phyloP scores from a whole-genome alignment of 2,888 invertebrate genomes.

The Incurvaria masculella region DNA sequence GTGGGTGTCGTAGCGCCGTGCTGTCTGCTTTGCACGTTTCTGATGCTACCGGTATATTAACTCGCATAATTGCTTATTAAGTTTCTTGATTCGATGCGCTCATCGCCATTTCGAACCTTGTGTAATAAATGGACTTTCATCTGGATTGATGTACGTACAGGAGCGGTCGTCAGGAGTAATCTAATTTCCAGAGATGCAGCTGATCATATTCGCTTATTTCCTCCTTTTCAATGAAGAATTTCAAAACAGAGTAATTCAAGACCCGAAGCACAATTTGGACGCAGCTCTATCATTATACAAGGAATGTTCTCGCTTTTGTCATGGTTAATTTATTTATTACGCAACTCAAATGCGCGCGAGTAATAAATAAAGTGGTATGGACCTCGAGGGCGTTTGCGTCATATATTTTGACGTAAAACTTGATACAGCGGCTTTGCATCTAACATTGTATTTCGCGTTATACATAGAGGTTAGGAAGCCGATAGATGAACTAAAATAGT shows the following conservation, averaged over 20 bases:
- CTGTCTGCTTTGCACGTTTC: not conserved
- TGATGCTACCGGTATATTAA: too few species aligned
- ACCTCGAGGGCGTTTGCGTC: not conserved
- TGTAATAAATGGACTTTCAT: not conserved
- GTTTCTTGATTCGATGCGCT: not conserved
- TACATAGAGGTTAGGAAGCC: too few species aligned
- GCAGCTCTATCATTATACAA: not conserved
- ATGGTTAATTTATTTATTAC: conserved; percentile 23
- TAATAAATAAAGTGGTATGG: conserved; percentile 14
- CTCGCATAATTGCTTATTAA: not conserved
- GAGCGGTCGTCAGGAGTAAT: too few species aligned
- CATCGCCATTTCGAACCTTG: not conserved
- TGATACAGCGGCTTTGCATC: too few species aligned
- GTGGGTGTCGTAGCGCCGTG: not conserved
- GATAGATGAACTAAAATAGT: too few species aligned
- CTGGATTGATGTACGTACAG: too few species aligned
- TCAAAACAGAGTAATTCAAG: too few species aligned
- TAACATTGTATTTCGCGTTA: too few species aligned
- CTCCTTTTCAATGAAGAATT: too few species aligned
- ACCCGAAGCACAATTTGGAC: not conserved
- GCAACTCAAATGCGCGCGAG: conserved; percentile 23
- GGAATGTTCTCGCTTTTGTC: conserved; percentile 20
- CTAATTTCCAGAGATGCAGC: too few species aligned
- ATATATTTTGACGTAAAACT: not conserved
- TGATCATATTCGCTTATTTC: too few species aligned